Percentiles rank a stretch among this genome's conserved stretches.
Conservation (phyloP, 2,113 vertebrate genomes). For the Scytalopus superciliaris region DNA sequence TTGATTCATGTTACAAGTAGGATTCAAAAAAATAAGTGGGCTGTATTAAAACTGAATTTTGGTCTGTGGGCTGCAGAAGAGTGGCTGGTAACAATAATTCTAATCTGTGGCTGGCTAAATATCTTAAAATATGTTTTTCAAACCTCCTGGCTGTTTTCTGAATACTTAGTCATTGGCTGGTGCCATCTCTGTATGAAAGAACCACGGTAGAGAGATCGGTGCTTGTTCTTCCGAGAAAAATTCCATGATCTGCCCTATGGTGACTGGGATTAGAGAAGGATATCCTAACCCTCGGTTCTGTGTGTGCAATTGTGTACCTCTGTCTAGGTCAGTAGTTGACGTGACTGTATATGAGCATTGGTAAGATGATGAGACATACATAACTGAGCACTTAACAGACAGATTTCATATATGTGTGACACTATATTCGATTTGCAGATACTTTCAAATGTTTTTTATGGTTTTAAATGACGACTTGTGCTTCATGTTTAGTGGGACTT, state of each 20-base stretch:
- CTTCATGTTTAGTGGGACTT: neutral
- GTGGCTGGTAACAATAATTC: neutral
- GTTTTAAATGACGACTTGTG: neutral
- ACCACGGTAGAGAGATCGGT: neutral
- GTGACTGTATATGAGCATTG: neutral
- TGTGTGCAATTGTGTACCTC: rapidly evolving
- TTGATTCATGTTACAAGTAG: neutral
- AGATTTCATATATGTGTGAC: neutral
- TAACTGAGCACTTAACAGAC: neutral
- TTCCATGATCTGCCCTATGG: neutral
- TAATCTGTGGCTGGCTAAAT: neutral
- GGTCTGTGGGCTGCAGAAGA: neutral
- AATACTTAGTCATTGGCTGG: neutral
- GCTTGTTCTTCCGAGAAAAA: neutral
- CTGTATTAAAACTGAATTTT: neutral
- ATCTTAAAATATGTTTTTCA: neutral
- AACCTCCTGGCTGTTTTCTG: neutral
- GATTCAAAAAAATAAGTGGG: neutral
- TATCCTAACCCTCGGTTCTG: neutral
- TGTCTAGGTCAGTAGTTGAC: rapidly evolving
- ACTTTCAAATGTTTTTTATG: neutral
- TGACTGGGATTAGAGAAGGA: neutral
- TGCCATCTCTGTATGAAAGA: neutral
- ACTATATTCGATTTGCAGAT: neutral
- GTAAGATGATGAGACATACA: neutral